These are phyloP conservation scores for Masticophis lateralis DNA, from an alignment of 2,797 vertebrate species.

Conservation along the genomic window DNA sequence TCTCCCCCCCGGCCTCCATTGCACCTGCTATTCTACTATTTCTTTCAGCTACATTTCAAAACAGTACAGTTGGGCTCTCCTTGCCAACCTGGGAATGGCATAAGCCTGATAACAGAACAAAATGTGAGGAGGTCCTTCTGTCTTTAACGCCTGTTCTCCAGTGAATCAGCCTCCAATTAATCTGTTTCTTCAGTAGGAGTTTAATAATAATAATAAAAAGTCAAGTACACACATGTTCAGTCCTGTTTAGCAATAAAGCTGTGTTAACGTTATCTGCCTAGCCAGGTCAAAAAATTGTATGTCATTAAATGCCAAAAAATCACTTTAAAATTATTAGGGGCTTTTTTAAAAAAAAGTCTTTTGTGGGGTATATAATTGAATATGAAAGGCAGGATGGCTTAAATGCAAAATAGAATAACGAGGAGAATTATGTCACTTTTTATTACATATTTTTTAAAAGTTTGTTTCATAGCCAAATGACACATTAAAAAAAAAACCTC, in stretches of 20 bases:
- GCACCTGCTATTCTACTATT: slow-evolving; percentile 87
- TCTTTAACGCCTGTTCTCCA: slow-evolving; percentile 81
- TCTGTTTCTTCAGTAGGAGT: slow-evolving; percentile 92
- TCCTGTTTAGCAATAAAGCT: slow-evolving; percentile 83
- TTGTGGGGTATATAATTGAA: slow-evolving; percentile 67
- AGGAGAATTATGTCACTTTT: slow-evolving; percentile 68
- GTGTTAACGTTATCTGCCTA: slow-evolving; percentile 85
- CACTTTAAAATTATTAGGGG: slow-evolving; percentile 67
- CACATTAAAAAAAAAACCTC: slow-evolving; percentile 49
- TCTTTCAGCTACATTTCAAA: slow-evolving; percentile 84
- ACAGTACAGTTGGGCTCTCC: slow-evolving; percentile 80
- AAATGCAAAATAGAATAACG: slow-evolving; percentile 65
- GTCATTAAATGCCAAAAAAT: slow-evolving; percentile 74
- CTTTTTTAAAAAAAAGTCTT: background rate
- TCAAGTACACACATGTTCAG: slow-evolving; percentile 85
- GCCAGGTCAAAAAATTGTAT: slow-evolving; percentile 86
- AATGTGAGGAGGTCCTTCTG: slow-evolving; percentile 84
- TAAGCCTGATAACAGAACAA: slow-evolving; percentile 84
- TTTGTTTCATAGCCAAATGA: slow-evolving; percentile 68
- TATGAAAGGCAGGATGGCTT: slow-evolving; percentile 64
- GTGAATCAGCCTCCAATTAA: slow-evolving; percentile 87
- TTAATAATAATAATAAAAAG: slow-evolving; percentile 75
- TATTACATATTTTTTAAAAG: slow-evolving; percentile 62
- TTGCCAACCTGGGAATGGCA: slow-evolving; percentile 86
- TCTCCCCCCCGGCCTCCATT: slow-evolving; percentile 56